phyloP scores from a whole-genome alignment of 2,113 vertebrate genomes.

The Campylomormyrus numenius region DNA sequence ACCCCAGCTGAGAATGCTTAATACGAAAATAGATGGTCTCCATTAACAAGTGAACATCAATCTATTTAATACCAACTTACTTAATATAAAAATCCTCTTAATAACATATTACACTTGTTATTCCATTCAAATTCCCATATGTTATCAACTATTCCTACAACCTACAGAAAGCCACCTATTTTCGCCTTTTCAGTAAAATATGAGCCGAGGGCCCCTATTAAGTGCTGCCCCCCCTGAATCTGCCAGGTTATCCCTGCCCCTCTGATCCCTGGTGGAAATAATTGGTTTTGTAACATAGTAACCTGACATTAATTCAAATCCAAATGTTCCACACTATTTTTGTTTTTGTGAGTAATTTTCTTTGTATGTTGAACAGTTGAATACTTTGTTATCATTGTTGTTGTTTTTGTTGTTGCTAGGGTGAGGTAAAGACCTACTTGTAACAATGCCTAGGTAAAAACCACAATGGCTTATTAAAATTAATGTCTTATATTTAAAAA shows the following conservation, averaged over 20 bases:
- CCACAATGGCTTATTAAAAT: background rate
- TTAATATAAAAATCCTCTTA: background rate
- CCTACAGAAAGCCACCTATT: background rate
- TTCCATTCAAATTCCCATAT: background rate
- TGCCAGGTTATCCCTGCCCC: background rate
- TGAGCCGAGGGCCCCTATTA: background rate
- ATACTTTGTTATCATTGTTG: background rate
- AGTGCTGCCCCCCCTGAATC: background rate
- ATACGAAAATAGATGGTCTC: background rate
- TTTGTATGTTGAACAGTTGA: background rate
- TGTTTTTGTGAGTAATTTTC: background rate
- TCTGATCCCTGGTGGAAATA: background rate
- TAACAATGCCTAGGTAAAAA: background rate
- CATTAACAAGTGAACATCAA: background rate
- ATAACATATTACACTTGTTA: background rate
- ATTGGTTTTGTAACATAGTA: background rate
- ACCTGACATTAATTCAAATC: background rate
- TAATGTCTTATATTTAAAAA: conserved; percentile 31
- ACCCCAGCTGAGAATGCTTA: background rate
- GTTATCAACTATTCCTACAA: background rate
- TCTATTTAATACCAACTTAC: background rate
- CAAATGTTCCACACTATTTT: background rate
- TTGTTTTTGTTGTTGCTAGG: background rate
- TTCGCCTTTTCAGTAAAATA: background rate
- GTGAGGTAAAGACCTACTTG: background rate